A percentile compares a stretch with the other conserved stretches of the same genome.
Evolutionary conservation across 1,140 invertebrate genomes (phyloP).

Genomic region (Diabrotica virgifera): DNA sequence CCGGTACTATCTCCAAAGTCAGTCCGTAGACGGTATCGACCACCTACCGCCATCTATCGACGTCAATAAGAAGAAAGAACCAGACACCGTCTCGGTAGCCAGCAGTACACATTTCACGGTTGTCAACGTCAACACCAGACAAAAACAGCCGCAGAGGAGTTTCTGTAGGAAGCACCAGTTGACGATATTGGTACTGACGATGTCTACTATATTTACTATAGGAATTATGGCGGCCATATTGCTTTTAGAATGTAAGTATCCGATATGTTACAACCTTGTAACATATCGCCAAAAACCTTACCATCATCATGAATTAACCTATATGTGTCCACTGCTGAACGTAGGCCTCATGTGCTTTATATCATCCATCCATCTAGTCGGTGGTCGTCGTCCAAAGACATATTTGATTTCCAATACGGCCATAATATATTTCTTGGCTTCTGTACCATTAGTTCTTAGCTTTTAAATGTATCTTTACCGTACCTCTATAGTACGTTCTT

Average conservation of each 20-base stretch:
- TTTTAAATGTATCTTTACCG: no score
- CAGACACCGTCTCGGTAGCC: constrained; percentile 70
- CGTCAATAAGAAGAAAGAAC: constrained; percentile 45
- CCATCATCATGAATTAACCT: no score
- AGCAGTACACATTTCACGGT: constrained; percentile 84
- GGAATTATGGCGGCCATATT: constrained; percentile 72
- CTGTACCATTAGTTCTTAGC: no score
- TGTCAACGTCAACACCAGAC: constrained; percentile 72
- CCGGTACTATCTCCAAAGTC: constrained; percentile 41
- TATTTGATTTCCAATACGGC: no score
- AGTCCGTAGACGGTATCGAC: constrained; percentile 27
- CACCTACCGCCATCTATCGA: constrained; percentile 44
- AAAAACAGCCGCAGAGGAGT: constrained; percentile 56
- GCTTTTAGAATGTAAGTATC: constrained; percentile 65
- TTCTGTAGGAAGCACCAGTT: constrained; percentile 74
- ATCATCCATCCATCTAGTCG: no score
- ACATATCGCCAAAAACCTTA: no score
- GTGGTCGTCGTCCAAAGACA: no score
- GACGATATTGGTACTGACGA: constrained; percentile 73
- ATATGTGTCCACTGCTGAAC: no score
- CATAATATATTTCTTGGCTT: no score
- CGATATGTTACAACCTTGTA: no score
- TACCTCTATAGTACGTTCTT: no score
- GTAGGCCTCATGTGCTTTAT: no score
- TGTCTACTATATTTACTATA: constrained; percentile 73